Evolutionary conservation across 1,140 invertebrate species (phyloP), one percentile per base, ranked within the genome.

Genomic region (Danaus plexippus): DNA sequence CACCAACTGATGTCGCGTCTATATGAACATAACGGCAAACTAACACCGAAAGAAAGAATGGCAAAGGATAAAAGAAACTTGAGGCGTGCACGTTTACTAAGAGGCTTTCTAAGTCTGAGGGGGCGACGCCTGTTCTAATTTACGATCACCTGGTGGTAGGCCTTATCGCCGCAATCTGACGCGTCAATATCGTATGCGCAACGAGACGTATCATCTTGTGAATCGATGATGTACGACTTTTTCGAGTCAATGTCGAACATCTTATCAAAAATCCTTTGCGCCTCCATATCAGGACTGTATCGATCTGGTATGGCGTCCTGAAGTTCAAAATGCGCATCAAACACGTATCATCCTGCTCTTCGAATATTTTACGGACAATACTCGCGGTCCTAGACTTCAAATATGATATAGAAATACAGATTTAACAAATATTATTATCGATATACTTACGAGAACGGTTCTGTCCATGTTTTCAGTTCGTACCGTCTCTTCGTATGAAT

Each of bases 181-280:
- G 79, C 71, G 63, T 87, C 84, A 64, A 87, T 81, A 81, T 85
- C 84, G 68, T 83, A 87, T 73, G 70, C 77, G 77, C 77, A 82
- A 66, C 78, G 80, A 62, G 84, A 77, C 62, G 81, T 78, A 69
- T 78, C 77, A 61, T 76, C 77, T 66, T 80, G 76, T 46, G 75
- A 71, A 75, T 80, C 76, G 61, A 73, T 71, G 64, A 82, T 73
- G 74, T 77, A 87, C 57, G 77, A 81, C 64, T 75, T 85, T 85
- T 85, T 87, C 65, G 79, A 70, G 64, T 85, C 84, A 57, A 83
- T 77, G 75, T 85, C 82, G 76, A 87, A 87, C 82, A 87, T 87
- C 82, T 87, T 87, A 85, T 87, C 85, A 79, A 87, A 87, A 60
- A 87, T 85, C 78, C 81, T 75, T 79, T 87, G 82, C 67, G 82